A percentile compares a stretch with the other conserved stretches of the same genome.
Evolutionary conservation across 2,797 vertebrate genomes (phyloP).

Genomic region (Carapus acus): DNA sequence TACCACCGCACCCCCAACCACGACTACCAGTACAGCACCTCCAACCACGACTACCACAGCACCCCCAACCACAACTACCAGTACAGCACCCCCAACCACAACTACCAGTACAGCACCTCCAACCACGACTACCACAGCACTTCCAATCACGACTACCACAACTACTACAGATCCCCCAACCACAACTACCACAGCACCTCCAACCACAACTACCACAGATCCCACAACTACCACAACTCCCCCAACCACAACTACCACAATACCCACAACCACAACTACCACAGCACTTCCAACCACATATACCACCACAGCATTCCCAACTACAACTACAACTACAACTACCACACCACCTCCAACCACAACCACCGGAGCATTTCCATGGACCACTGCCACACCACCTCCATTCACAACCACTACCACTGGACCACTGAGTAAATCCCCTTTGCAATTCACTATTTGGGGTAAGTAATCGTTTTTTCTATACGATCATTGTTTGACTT

Average conservation of each 20-base stretch:
- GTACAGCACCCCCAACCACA: no score
- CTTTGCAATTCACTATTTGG: constrained; percentile 57
- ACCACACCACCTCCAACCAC: neutral
- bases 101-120: no score
- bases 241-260: neutral
- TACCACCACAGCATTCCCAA: no score
- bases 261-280: neutral
- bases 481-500: neutral
- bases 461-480: constrained; percentile 33
- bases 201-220: no score
- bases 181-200: neutral
- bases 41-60: neutral
- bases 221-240: neutral
- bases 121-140: no score
- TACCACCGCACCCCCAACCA: no score
- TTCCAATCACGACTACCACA: neutral
- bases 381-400: neutral
- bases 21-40: no score
- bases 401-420: neutral
- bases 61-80: neutral
- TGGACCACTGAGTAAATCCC: constrained; percentile 52
- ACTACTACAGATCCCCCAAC: neutral
- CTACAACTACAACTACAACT: neutral
- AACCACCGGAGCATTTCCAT: neutral
- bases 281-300: neutral